Evolutionary conservation across 1,140 invertebrate genomes (phyloP), one percentile per base, ranked within the genome.

Genomic region (Polypedilum vanderplanki): DNA sequence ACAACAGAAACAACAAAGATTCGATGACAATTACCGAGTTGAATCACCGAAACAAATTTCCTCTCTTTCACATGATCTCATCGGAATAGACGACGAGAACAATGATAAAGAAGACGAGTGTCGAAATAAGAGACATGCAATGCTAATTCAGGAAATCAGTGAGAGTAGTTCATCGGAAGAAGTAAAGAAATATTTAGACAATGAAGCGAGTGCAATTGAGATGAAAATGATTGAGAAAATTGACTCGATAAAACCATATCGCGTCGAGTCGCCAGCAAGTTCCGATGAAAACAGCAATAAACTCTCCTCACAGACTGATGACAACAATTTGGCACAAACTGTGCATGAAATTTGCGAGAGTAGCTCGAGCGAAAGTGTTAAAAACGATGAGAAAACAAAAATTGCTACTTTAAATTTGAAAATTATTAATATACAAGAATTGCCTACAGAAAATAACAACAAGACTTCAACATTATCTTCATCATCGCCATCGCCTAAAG

Each of bases 1-100:
- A n/a, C 46, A 57, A 17, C 65, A 20, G 10, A 70, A 18, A 70
- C 9, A 17, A n/a, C 15, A 70, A 9, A 20, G 17, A 20, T 70
- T 70, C 20, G 65, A 70, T 70, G 65, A 70, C 65, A 70, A 70
- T 70, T 70, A 70, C 20, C 65, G 65, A 18, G 65, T 70, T 70
- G 65, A 70, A 20, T 70, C 65, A 70, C 65, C 65, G 20, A 70
- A 70, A 70, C 65, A 70, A 70, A 20, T 18, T 10, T 20, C 65
- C 18, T 22, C 17, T 70, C 12, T 33, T 5, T 33, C 46, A 57
- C 46, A 57, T 57, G 24, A 33, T 33, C 24, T 33, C 24, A 57
- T 57, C 46, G 10, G 15, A n/a, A n/a, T n/a, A 12, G 46, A n/a
- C 15, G 7, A 1, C 15, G 41, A 10, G 41, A 15, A 46, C 1